Evolutionary conservation across 1,140 invertebrate species (phyloP), one percentile per base, ranked within the genome.

Genomic region (Metaphire vulgaris): DNA sequence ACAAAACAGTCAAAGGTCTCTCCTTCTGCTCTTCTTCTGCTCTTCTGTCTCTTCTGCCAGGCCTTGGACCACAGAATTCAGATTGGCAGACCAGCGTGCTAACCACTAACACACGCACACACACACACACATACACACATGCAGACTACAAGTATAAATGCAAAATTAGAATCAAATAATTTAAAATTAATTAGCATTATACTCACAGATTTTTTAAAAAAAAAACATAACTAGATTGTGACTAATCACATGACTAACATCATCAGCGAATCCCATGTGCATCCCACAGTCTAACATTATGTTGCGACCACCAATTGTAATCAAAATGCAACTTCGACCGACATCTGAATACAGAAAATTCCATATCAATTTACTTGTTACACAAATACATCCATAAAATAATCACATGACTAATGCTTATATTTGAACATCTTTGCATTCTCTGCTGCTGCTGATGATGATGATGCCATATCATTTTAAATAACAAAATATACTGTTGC

Each of bases 281-380:
- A 99, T 99, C 64, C 98, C 98, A 88, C 97, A 99, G 85, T 99
- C 98, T 31, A 99, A 86, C 98, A 99, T 99, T 69, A 99, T 93
- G 87, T 99, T 98, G 88, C 99, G 98, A 16, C 95, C 95, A 69
- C 95, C 96, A 88, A 99, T 96, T 0, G 94, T 92, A 0, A 99
- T 89, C 15, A 99, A 86, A 79, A 99, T 95, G 83, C 98, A 99
- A 84, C 96, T 99, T 73, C 98, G 89, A 0, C 98, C 98, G 33
- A 99, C 98, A 92, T 99, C 98, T 85, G 72, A 34, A 73, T 28
- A 28, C 0, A 41, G 26, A 14, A 64, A 41, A 34, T 73, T 56
- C 41, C 6, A 12, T 56, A 56, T 56, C 21, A 56, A 12, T 12
- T 56, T 56, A 21, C 21, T 12, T 12, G 41, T 56, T 12, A 12